Evolutionary conservation across 2,113 vertebrate species (phyloP).

Genomic region (Chaetura pelagica): DNA sequence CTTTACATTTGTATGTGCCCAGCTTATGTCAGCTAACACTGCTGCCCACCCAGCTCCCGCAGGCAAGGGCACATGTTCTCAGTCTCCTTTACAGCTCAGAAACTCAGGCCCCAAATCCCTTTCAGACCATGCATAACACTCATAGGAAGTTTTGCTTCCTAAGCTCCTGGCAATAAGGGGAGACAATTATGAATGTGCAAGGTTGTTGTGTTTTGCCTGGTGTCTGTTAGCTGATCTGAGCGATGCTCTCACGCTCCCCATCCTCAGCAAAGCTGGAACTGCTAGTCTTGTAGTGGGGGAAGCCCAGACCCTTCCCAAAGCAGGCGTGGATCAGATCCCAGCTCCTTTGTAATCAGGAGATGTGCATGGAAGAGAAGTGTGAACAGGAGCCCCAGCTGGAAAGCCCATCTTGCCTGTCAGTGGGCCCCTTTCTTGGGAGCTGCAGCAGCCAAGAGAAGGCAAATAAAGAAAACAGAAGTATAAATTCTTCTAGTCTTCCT

Average conservation of each 20-base stretch:
- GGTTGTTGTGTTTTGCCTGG: accelerated
- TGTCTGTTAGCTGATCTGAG: neutral
- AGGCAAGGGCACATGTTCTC: neutral
- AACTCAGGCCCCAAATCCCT: neutral
- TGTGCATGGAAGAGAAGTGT: accelerated
- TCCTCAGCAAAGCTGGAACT: neutral
- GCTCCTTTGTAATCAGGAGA: neutral
- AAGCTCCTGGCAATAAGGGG: neutral
- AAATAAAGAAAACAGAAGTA: slow-evolving; percentile 49
- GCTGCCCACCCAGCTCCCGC: neutral
- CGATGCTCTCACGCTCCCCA: accelerated
- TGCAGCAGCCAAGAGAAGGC: neutral
- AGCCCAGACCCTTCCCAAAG: neutral
- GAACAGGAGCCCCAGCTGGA: neutral
- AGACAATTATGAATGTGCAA: neutral
- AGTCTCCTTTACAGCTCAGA: neutral
- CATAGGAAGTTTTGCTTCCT: neutral
- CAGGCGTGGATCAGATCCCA: neutral
- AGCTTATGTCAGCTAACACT: neutral
- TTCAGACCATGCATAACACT: accelerated
- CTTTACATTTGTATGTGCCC: neutral
- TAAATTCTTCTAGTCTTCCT: neutral
- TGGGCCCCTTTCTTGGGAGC: slow-evolving; percentile 17
- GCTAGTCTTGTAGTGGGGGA: neutral
- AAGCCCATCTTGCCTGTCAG: neutral